Evolutionary conservation across 2,797 vertebrate genomes (phyloP).

Genomic region (Picus viridis): DNA sequence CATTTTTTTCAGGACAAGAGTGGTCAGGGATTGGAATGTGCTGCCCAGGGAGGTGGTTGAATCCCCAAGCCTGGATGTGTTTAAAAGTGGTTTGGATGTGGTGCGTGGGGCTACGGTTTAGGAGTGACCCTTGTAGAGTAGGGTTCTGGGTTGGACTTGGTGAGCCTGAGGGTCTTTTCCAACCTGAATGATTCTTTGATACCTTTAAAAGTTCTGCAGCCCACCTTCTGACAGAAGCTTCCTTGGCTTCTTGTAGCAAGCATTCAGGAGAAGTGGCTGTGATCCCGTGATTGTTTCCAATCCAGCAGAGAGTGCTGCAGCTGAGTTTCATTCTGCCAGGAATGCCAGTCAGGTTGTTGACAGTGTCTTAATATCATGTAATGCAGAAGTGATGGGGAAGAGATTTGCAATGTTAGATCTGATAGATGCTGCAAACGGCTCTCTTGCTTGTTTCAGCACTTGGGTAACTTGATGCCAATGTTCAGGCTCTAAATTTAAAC

Average conservation of each 20-base stretch:
- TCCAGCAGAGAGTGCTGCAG: neutral
- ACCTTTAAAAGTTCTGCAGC: neutral
- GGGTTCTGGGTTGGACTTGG: too few relatives aligned
- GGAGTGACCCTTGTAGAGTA: too few relatives aligned
- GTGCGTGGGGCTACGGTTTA: too few relatives aligned
- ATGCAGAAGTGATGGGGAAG: conserved; percentile 26
- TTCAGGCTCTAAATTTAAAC: conserved; percentile 42
- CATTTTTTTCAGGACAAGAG: too few relatives aligned
- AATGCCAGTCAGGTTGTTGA: conserved; percentile 57
- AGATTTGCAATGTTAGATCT: neutral
- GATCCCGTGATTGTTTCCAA: conserved; percentile 26
- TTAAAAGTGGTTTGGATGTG: too few relatives aligned
- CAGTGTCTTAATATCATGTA: conserved; percentile 39
- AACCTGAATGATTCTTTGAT: neutral
- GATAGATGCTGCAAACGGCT: conserved; percentile 33
- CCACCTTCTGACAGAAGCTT: conserved; percentile 1
- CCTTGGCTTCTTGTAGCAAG: neutral
- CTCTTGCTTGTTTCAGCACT: conserved; percentile 20
- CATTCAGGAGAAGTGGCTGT: neutral
- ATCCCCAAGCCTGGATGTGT: too few relatives aligned
- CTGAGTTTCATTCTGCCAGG: conserved; percentile 43
- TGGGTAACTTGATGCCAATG: neutral
- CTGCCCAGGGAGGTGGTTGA: too few relatives aligned
- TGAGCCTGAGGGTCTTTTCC: too few relatives aligned
- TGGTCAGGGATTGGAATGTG: too few relatives aligned